Evolutionary conservation across 2,888 invertebrate genomes (phyloP).

Genomic region (Drosophila hamatofila): DNA sequence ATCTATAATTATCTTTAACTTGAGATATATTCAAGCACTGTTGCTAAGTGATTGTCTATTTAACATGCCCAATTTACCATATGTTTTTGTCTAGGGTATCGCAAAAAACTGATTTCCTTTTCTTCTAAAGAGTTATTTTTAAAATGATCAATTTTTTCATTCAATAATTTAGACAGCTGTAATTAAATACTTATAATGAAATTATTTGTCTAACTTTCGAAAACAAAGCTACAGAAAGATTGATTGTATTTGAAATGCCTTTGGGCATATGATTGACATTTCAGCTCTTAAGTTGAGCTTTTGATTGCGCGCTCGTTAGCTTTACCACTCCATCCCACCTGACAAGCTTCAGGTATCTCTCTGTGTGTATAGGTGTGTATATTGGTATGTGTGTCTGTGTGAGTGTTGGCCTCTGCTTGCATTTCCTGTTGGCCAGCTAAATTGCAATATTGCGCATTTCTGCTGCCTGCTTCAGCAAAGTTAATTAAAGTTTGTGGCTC

Average conservation of each 20-base stretch:
- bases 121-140: slow-evolving; percentile 1
- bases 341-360: slow-evolving; percentile 12
- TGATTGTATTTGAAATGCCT: slow-evolving; percentile 17
- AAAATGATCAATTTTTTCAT: neutral
- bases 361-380: slow-evolving; percentile 1
- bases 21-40: no score
- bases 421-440: slow-evolving; percentile 23
- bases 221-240: neutral
- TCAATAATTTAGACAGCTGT: neutral
- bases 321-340: neutral
- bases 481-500: slow-evolving; percentile 22
- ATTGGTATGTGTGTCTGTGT: neutral
- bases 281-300: slow-evolving; percentile 11
- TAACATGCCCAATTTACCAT: neutral
- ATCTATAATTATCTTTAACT: no score
- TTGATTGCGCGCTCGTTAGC: slow-evolving; percentile 19
- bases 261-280: slow-evolving; percentile 16
- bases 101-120: neutral
- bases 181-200: slow-evolving; percentile 7
- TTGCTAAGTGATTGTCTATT: neutral
- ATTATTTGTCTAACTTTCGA: slow-evolving; percentile 12
- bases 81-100: neutral
- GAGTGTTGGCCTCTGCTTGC: slow-evolving; percentile 3
- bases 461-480: neutral
- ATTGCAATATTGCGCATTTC: slow-evolving; percentile 22